Conservation (phyloP, 2,113 vertebrate species). For the Albula glossodonta region DNA sequence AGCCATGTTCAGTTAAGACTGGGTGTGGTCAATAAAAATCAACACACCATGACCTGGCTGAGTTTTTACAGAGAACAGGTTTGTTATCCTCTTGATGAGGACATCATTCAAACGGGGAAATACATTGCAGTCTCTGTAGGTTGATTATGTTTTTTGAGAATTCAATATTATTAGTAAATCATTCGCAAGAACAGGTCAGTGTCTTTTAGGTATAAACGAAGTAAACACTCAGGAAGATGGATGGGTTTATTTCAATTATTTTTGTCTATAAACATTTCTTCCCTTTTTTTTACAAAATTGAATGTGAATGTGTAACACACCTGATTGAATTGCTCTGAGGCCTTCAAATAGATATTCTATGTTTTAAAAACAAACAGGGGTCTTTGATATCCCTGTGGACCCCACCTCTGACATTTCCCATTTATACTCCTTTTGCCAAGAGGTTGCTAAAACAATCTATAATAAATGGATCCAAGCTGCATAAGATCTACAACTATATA, state of each 20-base stretch:
- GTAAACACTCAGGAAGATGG: too few species aligned
- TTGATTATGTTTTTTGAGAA: background rate
- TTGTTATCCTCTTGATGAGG: background rate
- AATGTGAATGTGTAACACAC: background rate
- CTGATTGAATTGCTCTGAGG: background rate
- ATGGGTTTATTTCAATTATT: background rate
- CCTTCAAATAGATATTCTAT: background rate
- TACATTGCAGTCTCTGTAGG: background rate
- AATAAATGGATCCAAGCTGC: background rate
- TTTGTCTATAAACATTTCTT: background rate
- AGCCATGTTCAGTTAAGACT: background rate
- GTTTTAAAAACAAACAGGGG: background rate
- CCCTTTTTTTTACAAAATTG: background rate
- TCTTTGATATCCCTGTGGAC: background rate
- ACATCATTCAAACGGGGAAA: background rate
- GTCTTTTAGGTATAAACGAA: background rate
- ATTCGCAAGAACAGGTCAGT: background rate
- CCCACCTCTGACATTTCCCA: background rate
- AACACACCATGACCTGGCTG: background rate
- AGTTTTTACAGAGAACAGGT: background rate
- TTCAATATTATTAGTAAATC: background rate
- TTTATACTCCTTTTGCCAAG: background rate
- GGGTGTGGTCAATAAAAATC: background rate
- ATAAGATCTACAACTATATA: too few species aligned
- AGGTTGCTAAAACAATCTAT: background rate